phyloP scores from a whole-genome alignment of 2,113 vertebrate species.

The Pseudopipra pipra region DNA sequence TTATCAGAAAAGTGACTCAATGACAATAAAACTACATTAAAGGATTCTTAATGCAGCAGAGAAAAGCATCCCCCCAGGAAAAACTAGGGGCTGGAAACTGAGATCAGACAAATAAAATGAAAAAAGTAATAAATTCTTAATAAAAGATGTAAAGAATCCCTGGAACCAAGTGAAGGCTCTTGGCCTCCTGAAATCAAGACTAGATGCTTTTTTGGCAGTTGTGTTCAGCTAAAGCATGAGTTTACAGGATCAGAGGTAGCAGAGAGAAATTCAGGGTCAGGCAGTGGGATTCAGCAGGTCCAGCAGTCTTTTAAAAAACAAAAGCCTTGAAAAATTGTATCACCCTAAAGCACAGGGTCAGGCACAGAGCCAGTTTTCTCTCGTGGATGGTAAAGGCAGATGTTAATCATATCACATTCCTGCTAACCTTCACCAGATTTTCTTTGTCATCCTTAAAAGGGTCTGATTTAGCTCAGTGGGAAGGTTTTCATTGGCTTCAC shows the following conservation, averaged over 20 bases:
- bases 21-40: background rate
- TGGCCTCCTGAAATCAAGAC: background rate
- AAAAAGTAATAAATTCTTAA: background rate
- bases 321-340: background rate
- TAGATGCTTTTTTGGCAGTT: background rate
- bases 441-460: slow-evolving; percentile 46
- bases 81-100: background rate
- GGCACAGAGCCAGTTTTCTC: background rate
- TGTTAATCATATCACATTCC: slow-evolving; percentile 34
- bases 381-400: background rate
- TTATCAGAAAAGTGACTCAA: background rate
- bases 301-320: background rate
- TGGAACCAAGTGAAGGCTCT: background rate
- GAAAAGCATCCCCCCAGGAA: background rate
- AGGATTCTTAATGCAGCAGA: background rate
- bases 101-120: background rate
- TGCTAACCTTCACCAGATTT: slow-evolving; percentile 44
- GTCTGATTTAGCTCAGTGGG: slow-evolving; percentile 33
- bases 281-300: background rate
- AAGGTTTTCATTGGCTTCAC: slow-evolving; percentile 15
- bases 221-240: background rate
- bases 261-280: background rate
- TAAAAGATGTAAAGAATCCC: background rate
- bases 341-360: background rate
- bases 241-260: background rate